Conservation (phyloP, 1,140 invertebrate species). For the Drosophila baimaii region DNA sequence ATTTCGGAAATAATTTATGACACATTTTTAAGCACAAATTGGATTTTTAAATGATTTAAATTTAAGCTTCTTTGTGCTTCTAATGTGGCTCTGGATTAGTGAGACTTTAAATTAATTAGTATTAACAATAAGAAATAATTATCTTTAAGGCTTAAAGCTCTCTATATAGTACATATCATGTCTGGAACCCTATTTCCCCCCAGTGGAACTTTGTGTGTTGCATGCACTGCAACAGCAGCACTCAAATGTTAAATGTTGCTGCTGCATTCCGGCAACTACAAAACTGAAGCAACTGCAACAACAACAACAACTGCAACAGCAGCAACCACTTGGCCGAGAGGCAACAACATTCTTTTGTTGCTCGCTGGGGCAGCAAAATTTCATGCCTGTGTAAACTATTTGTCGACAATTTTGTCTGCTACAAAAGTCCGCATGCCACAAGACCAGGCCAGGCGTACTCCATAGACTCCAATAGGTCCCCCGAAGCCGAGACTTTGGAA, state of each 20-base stretch:
- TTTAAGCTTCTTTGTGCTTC: not conserved
- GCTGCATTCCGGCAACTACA: conserved; percentile 54
- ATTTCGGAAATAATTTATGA: not conserved
- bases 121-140: too few relatives aligned
- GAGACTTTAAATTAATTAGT: too few relatives aligned
- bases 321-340: conserved; percentile 51
- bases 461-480: conserved; percentile 1
- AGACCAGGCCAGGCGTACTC: conserved; percentile 37
- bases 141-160: too few relatives aligned
- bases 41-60: too few relatives aligned
- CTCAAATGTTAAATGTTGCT: conserved; percentile 27
- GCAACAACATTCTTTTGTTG: conserved; percentile 73
- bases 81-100: accelerated
- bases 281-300: conserved; percentile 51
- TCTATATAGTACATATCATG: not conserved
- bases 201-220: conserved; percentile 48
- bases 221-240: conserved; percentile 57
- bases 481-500: conserved; percentile 3
- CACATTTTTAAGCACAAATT: not conserved
- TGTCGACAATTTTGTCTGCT: conserved; percentile 82
- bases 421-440: conserved; percentile 77
- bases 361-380: conserved; percentile 67
- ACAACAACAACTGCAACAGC: conserved; percentile 49
- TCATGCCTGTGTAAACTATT: conserved; percentile 83
- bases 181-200: not conserved